These are phyloP conservation scores for Gastracanthus pulcherrimus DNA, from an alignment of 2,888 invertebrate genomes.

Conservation along the genomic window DNA sequence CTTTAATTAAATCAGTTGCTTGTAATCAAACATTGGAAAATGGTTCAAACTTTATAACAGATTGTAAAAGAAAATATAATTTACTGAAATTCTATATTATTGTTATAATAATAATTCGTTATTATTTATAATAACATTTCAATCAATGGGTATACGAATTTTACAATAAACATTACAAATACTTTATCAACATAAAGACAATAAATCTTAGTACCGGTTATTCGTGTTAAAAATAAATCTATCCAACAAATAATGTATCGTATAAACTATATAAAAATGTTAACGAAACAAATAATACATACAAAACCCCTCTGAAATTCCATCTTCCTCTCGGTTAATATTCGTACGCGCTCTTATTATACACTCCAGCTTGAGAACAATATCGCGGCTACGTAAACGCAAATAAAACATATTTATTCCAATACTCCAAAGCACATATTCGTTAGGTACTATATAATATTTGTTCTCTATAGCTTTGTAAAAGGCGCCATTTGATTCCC, in stretches of 20 bases:
- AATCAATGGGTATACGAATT: no score
- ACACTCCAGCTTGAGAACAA: constrained; percentile 13
- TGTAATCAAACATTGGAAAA: no score
- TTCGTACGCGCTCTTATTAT: neutral
- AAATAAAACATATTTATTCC: constrained; percentile 14
- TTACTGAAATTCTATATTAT: no score
- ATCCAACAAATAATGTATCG: neutral
- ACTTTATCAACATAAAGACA: neutral
- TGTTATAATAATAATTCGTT: no score
- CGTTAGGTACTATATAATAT: neutral
- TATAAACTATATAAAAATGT: constrained; percentile 10
- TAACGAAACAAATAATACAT: neutral
- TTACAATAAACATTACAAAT: neutral
- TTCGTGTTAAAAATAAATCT: neutral
- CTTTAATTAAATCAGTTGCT: no score
- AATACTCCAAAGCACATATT: no score
- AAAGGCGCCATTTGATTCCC: neutral
- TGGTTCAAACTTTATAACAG: no score
- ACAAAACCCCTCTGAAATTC: constrained; percentile 24
- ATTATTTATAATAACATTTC: no score
- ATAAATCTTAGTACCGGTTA: neutral
- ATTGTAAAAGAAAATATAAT: no score
- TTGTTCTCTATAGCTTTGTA: neutral
- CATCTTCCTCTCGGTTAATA: constrained; percentile 43
- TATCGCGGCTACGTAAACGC: neutral